A percentile compares a stretch with the other conserved stretches of the same genome.
Evolutionary conservation across 2,888 invertebrate genomes (phyloP).

Genomic region (Vanessa cardui): DNA sequence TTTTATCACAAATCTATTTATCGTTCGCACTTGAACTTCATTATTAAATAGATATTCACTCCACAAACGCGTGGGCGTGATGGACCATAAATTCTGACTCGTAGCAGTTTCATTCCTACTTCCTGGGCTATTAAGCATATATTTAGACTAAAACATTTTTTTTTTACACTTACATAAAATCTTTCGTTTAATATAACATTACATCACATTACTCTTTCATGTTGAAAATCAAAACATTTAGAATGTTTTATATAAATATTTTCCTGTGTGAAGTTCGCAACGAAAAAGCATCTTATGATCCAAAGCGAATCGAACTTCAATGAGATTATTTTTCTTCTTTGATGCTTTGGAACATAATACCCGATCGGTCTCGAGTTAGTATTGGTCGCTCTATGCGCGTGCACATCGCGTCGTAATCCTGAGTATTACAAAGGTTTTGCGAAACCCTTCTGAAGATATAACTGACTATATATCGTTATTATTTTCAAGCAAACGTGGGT

Average conservation of each 20-base stretch:
- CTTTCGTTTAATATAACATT: too few species aligned
- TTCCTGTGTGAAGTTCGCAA: too few species aligned
- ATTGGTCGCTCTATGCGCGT: constrained; percentile 58
- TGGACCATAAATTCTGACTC: constrained; percentile 48
- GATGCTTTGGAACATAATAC: constrained; percentile 58
- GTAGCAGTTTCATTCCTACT: constrained; percentile 45
- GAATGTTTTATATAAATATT: too few species aligned
- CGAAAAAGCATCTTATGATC: constrained; percentile 6
- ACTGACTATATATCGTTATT: neutral
- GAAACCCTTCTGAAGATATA: constrained; percentile 4
- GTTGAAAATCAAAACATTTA: too few species aligned
- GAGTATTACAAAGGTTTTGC: constrained; percentile 9
- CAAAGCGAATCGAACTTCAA: constrained; percentile 20
- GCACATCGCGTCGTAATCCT: constrained; percentile 59
- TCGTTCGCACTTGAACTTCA: constrained; percentile 33
- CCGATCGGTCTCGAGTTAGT: constrained; percentile 55
- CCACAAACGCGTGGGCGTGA: constrained; percentile 51
- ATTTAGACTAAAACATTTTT: constrained; percentile 44
- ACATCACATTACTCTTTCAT: too few species aligned
- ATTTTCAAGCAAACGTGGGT: too few species aligned
- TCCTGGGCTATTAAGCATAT: constrained; percentile 38
- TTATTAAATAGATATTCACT: constrained; percentile 38
- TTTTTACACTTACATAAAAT: neutral
- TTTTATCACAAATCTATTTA: constrained; percentile 18
- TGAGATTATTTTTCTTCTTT: constrained; percentile 51